Evolutionary conservation across 1,140 invertebrate genomes (phyloP).

Genomic region (Trichomalopsis sarcophagae): DNA sequence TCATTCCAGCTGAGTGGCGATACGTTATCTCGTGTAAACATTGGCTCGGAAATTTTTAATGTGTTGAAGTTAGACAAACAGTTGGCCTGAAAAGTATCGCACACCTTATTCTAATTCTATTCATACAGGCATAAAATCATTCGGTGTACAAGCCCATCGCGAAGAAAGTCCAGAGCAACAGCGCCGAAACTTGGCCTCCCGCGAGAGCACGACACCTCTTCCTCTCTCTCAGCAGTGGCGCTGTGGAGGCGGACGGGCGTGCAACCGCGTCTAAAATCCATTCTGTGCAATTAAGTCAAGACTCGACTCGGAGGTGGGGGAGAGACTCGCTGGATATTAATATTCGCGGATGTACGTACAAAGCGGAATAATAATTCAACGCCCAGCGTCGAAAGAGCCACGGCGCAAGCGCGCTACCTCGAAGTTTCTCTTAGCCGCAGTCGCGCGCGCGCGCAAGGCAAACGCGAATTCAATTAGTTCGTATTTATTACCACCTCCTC

Average conservation of each 20-base stretch:
- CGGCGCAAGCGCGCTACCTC: neutral
- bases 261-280: constrained; percentile 60
- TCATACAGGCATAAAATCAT: neutral
- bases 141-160: neutral
- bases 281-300: constrained; percentile 71
- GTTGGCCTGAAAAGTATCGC: too few relatives aligned
- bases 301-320: constrained; percentile 54
- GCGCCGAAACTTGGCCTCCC: neutral
- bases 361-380: constrained; percentile 71
- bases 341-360: constrained; percentile 70
- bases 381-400: constrained; percentile 54
- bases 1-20: too few relatives aligned
- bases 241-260: neutral
- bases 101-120: too few relatives aligned
- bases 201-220: neutral
- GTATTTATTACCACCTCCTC: constrained; percentile 63
- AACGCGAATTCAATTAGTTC: constrained; percentile 69
- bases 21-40: neutral
- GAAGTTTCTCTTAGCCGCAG: neutral
- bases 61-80: too few relatives aligned
- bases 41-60: neutral
- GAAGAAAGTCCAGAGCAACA: neutral
- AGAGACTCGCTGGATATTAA: constrained; percentile 63
- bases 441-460: constrained; percentile 54
- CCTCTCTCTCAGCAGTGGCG: neutral